Percentiles rank a stretch among this genome's conserved stretches.
These are phyloP conservation scores for Exocentrus adspersus DNA, from an alignment of 2,888 invertebrate species.

Conservation along the genomic window DNA sequence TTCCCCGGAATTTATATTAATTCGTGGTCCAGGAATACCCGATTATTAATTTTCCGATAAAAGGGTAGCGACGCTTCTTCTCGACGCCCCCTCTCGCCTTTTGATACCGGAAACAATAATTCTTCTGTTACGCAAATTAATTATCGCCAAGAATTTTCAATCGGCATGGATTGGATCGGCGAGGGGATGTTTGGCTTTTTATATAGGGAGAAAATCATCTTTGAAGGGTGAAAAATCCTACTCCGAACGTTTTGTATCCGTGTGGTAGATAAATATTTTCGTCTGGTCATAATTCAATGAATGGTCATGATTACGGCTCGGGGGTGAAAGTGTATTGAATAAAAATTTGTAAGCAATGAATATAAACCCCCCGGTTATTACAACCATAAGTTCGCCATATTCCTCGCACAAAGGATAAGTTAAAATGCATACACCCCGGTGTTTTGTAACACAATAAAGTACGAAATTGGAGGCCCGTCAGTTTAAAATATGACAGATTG, in stretches of 20 bases:
- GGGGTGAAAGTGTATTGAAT: constrained; percentile 32
- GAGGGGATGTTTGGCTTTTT: neutral
- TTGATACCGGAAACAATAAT: neutral
- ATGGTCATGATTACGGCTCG: constrained; percentile 19
- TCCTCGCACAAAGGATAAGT: constrained; percentile 41
- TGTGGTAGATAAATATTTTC: constrained; percentile 1
- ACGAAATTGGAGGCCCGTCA: constrained; percentile 48
- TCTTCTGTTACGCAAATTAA: constrained; percentile 3
- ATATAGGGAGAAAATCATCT: neutral
- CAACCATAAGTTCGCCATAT: constrained; percentile 41
- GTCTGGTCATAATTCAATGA: constrained; percentile 5
- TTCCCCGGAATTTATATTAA: neutral
- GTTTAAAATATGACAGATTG: constrained; percentile 51
- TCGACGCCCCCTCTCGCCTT: neutral
- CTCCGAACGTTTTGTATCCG: neutral
- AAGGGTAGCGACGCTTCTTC: neutral
- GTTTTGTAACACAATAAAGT: constrained; percentile 53
- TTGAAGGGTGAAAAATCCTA: no score
- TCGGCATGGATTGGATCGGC: neutral
- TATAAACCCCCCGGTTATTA: constrained; percentile 42
- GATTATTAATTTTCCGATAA: constrained; percentile 1
- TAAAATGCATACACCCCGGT: constrained; percentile 42
- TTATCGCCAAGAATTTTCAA: neutral
- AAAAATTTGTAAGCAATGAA: constrained; percentile 42
- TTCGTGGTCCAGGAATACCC: neutral